Evolutionary conservation across 2,888 invertebrate species (phyloP).

Genomic region (Eurois occulta): DNA sequence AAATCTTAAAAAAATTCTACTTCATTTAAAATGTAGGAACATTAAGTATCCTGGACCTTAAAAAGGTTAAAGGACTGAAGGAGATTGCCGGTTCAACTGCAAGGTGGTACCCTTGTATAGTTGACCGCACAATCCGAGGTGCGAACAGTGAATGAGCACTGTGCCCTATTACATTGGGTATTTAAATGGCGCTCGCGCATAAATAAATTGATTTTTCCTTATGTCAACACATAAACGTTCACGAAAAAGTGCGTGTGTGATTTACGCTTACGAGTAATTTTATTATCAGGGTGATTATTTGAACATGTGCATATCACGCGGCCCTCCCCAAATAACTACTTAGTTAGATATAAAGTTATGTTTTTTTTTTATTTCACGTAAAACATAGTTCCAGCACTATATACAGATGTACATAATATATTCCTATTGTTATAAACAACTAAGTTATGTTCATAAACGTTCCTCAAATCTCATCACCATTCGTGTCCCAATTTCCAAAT

Average conservation of each 20-base stretch:
- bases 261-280: conserved; percentile 9
- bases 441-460: too few relatives aligned
- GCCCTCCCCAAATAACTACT: too few relatives aligned
- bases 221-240: conserved; percentile 6
- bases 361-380: too few relatives aligned
- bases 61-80: conserved; percentile 59
- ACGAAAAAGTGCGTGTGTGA: conserved; percentile 5
- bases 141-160: conserved; percentile 53
- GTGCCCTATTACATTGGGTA: conserved; percentile 20
- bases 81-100: conserved; percentile 63
- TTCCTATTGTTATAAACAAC: too few relatives aligned
- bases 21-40: conserved; percentile 58
- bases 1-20: neutral
- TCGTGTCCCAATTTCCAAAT: too few relatives aligned
- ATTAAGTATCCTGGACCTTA: conserved; percentile 57
- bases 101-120: conserved; percentile 62
- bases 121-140: conserved; percentile 66
- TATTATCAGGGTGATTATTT: too few relatives aligned
- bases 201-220: conserved; percentile 45
- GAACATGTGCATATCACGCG: too few relatives aligned
- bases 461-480: too few relatives aligned
- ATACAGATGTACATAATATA: too few relatives aligned
- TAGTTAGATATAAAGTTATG: too few relatives aligned
- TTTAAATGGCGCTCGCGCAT: conserved; percentile 24
- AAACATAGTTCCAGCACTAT: too few relatives aligned